phyloP scores from a whole-genome alignment of 2,888 invertebrate genomes.

The Clitarchus hookeri region DNA sequence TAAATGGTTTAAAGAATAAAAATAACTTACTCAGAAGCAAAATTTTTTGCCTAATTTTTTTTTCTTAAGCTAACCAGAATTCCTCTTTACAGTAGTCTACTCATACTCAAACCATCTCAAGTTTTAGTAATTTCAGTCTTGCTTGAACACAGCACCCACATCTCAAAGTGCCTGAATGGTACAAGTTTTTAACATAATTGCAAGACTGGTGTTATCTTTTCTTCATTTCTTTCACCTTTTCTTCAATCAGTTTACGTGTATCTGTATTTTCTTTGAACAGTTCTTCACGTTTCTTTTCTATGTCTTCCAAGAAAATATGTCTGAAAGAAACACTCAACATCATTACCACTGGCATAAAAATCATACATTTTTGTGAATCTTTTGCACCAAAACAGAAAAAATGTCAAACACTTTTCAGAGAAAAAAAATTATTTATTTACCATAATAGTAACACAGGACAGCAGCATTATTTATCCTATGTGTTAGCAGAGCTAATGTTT shows the following conservation, averaged over 20 bases:
- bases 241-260: not conserved
- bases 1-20: not conserved
- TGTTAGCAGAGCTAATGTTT: too few species aligned
- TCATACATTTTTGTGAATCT: not conserved
- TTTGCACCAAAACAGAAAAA: too few species aligned
- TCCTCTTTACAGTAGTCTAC: not conserved
- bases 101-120: not conserved
- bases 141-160: not conserved
- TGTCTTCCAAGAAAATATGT: not conserved
- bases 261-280: not conserved
- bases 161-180: not conserved
- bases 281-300: slow-evolving; percentile 20
- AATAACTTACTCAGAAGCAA: not conserved
- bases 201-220: not conserved
- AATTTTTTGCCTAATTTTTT: not conserved
- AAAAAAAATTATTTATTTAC: too few species aligned
- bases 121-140: not conserved
- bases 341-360: not conserved
- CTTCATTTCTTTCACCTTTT: slow-evolving; percentile 6
- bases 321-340: not conserved
- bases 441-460: too few species aligned
- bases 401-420: too few species aligned
- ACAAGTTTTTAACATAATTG: not conserved
- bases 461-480: too few species aligned
- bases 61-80: not conserved